Evolutionary conservation across 2,888 invertebrate species (phyloP), one percentile per base, ranked within the genome.

Genomic region (Polydrusus cervinus): DNA sequence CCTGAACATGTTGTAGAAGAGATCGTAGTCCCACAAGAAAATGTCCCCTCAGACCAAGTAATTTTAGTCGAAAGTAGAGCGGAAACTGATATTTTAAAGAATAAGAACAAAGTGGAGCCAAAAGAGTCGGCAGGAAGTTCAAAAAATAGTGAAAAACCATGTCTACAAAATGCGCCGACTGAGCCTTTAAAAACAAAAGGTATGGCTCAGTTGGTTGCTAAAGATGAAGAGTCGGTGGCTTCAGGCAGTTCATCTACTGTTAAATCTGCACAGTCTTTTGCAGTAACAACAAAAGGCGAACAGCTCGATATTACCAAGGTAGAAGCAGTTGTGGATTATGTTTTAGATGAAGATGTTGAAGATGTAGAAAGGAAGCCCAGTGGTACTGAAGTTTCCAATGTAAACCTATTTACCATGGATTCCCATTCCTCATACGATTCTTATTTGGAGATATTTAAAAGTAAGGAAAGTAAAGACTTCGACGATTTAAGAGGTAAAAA

Each of bases 401-500:
- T 80, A 8, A 81, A 82, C 51, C 70, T 82, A 1, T 80, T 81
- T 64, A 71, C 78, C 18, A 68, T 81, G 53, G 81, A 81, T 34
- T 69, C 78, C 0, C 64, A 71, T 0, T 75, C 76, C 38, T 74
- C 74, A 9, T 80, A 79, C 30, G 79, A 79, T 49, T 78, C 78
- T 5, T 80, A 81, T 40, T 45, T 79, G n/a, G 78, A 78, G 14
- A 18, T 79, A 0, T 81, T 80, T 38, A 75, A 79, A 57, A 80
- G 81, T 8, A 79, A 80, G 40, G 79, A 78, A 55, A 77, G 80
- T n/a, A 81, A 81, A 49, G 78, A 73, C 9, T 78, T 80, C 25
- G 83, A 84, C 43, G 79, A 81, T 79, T 79, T 84, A 47, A 70
- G 57, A 13, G 75, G 77, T 9, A 71, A 71, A 65, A 74, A 77